Base-by-base conservation (phyloP, 2,797 vertebrate species). In the Poliocrania exsul region DNA sequence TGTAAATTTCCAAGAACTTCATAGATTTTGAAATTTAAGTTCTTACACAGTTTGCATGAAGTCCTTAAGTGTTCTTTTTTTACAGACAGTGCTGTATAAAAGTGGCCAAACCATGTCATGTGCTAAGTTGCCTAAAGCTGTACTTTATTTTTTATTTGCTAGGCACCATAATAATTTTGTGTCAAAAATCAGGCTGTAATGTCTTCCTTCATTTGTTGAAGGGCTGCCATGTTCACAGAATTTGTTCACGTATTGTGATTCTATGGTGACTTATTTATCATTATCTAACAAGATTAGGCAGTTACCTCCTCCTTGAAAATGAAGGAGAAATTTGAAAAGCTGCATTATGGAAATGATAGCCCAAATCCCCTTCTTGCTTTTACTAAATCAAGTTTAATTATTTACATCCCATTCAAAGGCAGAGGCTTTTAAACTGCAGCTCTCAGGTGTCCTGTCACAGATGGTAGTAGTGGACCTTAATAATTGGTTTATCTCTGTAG, bases 191-290 rank as follows among this genome's bases (percentile, higher is more conserved):
- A 81, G 60, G 31, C 57, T 84, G 5, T 90, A 70, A 56, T 71
- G 44, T 50, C 86, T 97, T 92, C 93, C 93, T 95, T 80, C 73
- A 28, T 93, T 89, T 95, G 53, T 89, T 80, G 86, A 88, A 95
- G 64, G 78, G 70, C 54, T 93, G 46, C 80, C 80, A 17, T 40
- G 42, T 44, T 81, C 90, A n/a, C 46, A 49, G 60, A 77, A 88
- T 72, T 66, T 80, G 42, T 91, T 89, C 5, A 16, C 0, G 0
- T 54, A 5, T 14, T 92, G 33, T 61, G 44, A 56, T 92, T 95
- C 67, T 85, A 5, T 20, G 31, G 44, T 60, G 77, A 67, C 21
- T 49, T 62, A 14, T 66, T 62, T 40, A 53, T 66, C 56, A 29
- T 49, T 65, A 35, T 26, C n/a, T 83, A 38, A 80, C 61, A 61